Conservation (phyloP, 1,140 invertebrate species). For the Procambarus clarkii region DNA sequence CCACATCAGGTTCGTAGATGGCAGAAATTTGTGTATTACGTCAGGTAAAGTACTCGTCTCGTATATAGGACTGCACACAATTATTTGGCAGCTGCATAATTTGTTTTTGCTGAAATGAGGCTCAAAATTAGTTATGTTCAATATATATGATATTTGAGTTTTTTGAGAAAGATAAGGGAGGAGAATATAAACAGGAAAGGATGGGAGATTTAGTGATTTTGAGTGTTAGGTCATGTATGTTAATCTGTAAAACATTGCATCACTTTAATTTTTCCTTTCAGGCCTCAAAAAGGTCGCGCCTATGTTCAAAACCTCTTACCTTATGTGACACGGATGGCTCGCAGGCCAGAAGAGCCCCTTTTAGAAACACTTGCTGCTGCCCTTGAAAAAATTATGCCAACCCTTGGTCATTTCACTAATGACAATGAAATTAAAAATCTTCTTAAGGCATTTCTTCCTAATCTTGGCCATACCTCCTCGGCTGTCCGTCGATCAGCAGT, state of each 20-base stretch:
- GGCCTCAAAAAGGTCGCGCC: conserved; percentile 83
- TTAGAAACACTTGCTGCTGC: conserved; percentile 84
- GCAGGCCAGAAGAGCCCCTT: conserved; percentile 83
- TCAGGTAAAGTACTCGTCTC: no score
- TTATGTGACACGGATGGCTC: conserved; percentile 82
- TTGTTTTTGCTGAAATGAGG: no score
- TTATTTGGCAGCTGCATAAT: no score
- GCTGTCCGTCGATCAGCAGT: conserved; percentile 82
- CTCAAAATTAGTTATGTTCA: no score
- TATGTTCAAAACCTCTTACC: conserved; percentile 86
- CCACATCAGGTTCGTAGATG: conserved; percentile 75
- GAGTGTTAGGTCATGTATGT: background rate
- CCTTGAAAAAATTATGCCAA: conserved; percentile 83
- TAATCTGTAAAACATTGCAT: background rate
- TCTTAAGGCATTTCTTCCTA: conserved; percentile 82
- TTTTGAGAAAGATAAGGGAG: no score
- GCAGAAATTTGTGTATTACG: no score
- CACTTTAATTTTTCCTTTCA: conserved; percentile 70
- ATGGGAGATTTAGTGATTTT: no score
- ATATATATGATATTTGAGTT: no score
- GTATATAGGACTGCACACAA: no score
- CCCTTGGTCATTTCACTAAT: conserved; percentile 84
- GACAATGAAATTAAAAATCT: conserved; percentile 86
- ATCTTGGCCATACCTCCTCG: conserved; percentile 80
- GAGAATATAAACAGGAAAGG: no score